Base-by-base conservation (phyloP, 2,888 invertebrate genomes). In the Trichacis sp. region DNA sequence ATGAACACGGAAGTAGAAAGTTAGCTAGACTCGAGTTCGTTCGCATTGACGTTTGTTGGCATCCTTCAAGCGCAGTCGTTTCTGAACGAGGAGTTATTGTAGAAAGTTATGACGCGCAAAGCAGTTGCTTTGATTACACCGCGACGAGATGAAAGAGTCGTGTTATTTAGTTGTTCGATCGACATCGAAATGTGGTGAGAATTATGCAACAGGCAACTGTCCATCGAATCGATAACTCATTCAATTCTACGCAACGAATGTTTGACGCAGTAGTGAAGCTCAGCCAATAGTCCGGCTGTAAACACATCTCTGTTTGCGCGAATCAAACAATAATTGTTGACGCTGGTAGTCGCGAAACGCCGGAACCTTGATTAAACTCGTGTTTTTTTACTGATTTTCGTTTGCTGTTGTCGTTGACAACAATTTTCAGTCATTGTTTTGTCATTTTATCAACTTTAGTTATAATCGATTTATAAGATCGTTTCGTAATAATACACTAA, bases 201-300 rank as follows among this genome's bases (percentile, higher is more conserved):
- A 71, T 70, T 69, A 73, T 71, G 65, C 68, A 65, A 66, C 63
- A 66, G 70, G 65, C 60, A 66, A 61, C 53, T 62, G 62, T 57
- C 71, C 67, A 67, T 67, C 70, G 55, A 63, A 63, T 64, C 67
- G 58, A 69, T 64, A 68, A 69, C 66, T 66, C 66, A 61, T 61
- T 61, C 56, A 50, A 66, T 57, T 63, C 61, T 61, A 64, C 56
- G 57, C 56, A 66, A 62, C 68, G 64, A 67, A 66, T 73, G 67
- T 71, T 69, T 70, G 67, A 59, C 58, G 52, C 62, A 62, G 58
- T 64, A 64, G 69, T 66, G 64, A 69, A 68, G 69, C 57, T 64
- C 52, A 68, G 60, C 58, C 51, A 51, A 54, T 33, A 17, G 42
- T 49, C 48, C 46, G 64, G 52, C 58, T 58, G 67, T 63, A 72